Percentiles rank a stretch among this genome's conserved stretches.
Evolutionary conservation across 2,797 vertebrate genomes (phyloP).

Genomic region (Takifugu rubripes): DNA sequence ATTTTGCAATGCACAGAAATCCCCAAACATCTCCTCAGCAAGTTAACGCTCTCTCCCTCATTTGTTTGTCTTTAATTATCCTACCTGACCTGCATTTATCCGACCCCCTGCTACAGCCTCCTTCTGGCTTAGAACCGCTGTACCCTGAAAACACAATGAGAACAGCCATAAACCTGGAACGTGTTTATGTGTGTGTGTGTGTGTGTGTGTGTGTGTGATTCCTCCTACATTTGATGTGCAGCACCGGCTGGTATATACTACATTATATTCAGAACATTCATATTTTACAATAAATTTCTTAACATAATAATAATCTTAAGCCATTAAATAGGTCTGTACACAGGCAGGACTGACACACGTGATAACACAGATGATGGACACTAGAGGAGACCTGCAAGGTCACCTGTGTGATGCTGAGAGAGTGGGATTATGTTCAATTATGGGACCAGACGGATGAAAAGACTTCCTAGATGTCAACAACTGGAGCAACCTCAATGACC

Average conservation of each 20-base stretch:
- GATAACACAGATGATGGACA: background rate
- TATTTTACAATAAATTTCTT: no score
- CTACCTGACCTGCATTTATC: background rate
- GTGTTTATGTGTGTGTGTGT: constrained; percentile 8
- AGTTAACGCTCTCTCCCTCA: constrained; percentile 12
- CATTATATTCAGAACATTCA: no score
- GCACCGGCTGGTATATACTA: no score
- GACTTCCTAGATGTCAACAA: background rate
- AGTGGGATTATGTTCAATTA: background rate
- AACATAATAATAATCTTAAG: background rate
- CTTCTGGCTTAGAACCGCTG: constrained; percentile 32
- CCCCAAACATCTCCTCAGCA: constrained; percentile 45
- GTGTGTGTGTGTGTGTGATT: no score
- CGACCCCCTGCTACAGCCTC: constrained; percentile 28
- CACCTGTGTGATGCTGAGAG: background rate
- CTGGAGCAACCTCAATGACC: constrained; percentile 20
- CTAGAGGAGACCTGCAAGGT: background rate
- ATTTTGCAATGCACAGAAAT: constrained; percentile 51
- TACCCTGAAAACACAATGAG: constrained; percentile 15
- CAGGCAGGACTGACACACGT: constrained; percentile 13
- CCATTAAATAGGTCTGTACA: background rate
- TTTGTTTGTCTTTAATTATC: constrained; percentile 12
- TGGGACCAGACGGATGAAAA: background rate
- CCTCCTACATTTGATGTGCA: no score
- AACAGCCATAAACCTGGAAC: constrained; percentile 23